Evolutionary conservation across 1,140 invertebrate species (phyloP), one percentile per base, ranked within the genome.

Genomic region (Solenopsis fugax): DNA sequence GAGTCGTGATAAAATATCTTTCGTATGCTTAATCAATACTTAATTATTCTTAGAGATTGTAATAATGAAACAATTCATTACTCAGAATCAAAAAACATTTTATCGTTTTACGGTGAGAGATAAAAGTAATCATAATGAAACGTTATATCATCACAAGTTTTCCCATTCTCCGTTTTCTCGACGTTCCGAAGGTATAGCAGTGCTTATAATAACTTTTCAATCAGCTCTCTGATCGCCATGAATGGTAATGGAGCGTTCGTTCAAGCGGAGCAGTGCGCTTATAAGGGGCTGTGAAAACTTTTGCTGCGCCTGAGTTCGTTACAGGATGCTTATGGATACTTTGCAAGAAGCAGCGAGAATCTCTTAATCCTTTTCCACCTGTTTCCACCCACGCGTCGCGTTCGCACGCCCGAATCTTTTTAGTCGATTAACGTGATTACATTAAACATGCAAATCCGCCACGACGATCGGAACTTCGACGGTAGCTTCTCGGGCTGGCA

Each of bases 361-460:
- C 73, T 78, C 56, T 85, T 89, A 89, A 89, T 89, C 82, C 82
- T 71, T 72, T 52, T 16, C 41, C 78, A 82, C 52, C 56, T 52
- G 41, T n/a, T 62, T 78, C 41, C 60, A 29, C 21, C 48, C 67
- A 52, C 58, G n/a, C 52, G 56, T 56, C 18, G 5, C 75, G 56
- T 29, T 48, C 45, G 72, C 41, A 16, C 45, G 76, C 41, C 4
- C 13, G 58, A 87, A 88, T 88, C 87, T 90, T 87, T 90, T 88
- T 90, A 87, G 64, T 90, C 90, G 89, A 90, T 90, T 85, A 88
- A 48, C 87, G 75, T 88, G 72, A 91, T 91, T 90, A 67, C 89
- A 91, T 91, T 91, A 90, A 88, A 67, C 54, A 90, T 88, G 87
- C 87, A 91, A 90, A 91, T 90, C 89, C 73, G 12, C 16, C 50